phyloP scores from a whole-genome alignment of 2,888 invertebrate genomes.

The Oasisia sp. region DNA sequence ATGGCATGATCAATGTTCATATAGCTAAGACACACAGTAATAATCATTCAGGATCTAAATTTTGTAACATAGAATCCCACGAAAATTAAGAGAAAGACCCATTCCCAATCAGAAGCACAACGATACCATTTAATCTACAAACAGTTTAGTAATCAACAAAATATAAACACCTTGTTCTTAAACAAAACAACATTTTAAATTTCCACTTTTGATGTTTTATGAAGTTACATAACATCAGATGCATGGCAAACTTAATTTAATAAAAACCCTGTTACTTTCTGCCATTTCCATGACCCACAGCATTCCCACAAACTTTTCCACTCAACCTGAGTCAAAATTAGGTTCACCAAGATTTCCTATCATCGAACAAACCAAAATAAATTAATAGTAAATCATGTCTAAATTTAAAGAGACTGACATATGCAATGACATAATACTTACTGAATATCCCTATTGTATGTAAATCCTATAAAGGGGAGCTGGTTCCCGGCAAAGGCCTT shows the following conservation, averaged over 20 bases:
- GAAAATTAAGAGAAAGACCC: too few species aligned
- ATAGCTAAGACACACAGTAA: not conserved
- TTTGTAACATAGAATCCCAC: too few species aligned
- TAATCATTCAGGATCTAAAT: not conserved
- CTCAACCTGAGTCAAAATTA: not conserved
- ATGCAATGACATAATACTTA: not conserved
- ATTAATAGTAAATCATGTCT: not conserved
- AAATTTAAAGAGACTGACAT: not conserved
- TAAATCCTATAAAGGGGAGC: constrained; percentile 97
- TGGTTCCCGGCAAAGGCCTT: constrained; percentile 99
- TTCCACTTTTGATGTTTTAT: not conserved
- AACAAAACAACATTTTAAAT: not conserved
- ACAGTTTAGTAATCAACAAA: not conserved
- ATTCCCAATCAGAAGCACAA: not conserved
- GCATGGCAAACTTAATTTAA: not conserved
- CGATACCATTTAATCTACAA: not conserved
- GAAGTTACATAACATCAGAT: not conserved
- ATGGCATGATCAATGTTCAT: not conserved
- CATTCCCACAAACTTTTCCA: not conserved
- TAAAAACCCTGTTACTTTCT: not conserved
- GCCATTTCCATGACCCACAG: not conserved
- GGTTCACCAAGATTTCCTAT: not conserved
- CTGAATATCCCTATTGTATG: constrained; percentile 72
- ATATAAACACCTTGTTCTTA: not conserved
- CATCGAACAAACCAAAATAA: not conserved